Percentiles rank a stretch among this genome's conserved stretches.
These are phyloP conservation scores for Zophobas morio DNA, from an alignment of 1,140 invertebrate genomes.

Conservation along the genomic window DNA sequence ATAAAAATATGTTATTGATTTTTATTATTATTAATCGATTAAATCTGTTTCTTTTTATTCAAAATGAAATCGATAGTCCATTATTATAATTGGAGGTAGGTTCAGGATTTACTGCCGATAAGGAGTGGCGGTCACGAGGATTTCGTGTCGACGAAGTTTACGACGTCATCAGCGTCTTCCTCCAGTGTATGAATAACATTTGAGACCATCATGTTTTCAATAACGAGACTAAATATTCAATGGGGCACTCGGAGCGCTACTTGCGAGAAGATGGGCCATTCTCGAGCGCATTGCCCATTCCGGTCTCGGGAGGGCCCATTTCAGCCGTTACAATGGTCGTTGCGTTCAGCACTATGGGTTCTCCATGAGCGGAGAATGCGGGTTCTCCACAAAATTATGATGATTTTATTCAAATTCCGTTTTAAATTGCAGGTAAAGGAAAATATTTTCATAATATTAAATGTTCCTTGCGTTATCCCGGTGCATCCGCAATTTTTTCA, in stretches of 20 bases:
- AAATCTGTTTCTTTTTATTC: background rate
- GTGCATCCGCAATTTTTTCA: conserved; percentile 18
- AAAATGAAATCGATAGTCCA: conserved; percentile 8
- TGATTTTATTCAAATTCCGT: conserved; percentile 58
- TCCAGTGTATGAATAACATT: conserved; percentile 58
- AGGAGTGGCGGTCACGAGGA: conserved; percentile 36
- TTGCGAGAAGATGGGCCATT: conserved; percentile 59
- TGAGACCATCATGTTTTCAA: conserved; percentile 60
- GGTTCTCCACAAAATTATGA: conserved; percentile 46
- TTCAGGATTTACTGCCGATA: conserved; percentile 17
- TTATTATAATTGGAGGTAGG: conserved; percentile 22
- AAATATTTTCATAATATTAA: conserved; percentile 51
- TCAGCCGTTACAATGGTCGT: conserved; percentile 56
- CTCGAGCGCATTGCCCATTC: conserved; percentile 59
- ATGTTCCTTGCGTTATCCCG: conserved; percentile 26
- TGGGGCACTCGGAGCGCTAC: conserved; percentile 57
- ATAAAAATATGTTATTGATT: no score
- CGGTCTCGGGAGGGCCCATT: conserved; percentile 57
- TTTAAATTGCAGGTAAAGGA: conserved; percentile 54
- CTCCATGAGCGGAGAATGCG: conserved; percentile 55
- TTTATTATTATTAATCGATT: no score
- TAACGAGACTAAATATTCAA: conserved; percentile 61
- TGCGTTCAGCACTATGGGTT: conserved; percentile 55
- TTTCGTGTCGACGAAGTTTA: conserved; percentile 48
- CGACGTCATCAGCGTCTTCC: conserved; percentile 55